Evolutionary conservation across 2,113 vertebrate genomes (phyloP).

Genomic region (Deroptyus accipitrinus): DNA sequence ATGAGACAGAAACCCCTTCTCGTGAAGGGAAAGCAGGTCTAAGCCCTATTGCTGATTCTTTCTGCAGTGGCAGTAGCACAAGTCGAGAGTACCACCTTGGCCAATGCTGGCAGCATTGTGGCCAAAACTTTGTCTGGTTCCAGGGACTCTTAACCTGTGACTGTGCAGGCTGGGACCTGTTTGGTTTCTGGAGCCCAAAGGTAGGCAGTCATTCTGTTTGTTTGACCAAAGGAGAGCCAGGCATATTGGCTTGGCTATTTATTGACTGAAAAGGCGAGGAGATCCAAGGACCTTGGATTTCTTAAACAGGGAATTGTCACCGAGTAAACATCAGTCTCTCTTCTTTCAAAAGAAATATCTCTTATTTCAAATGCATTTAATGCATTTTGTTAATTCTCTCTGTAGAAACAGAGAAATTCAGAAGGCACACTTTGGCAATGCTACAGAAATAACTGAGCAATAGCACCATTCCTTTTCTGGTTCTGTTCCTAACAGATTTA

Average conservation of each 20-base stretch:
- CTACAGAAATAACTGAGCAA: neutral
- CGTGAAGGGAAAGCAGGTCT: neutral
- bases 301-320: neutral
- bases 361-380: neutral
- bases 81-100: neutral
- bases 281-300: neutral
- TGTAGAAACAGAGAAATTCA: neutral
- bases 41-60: neutral
- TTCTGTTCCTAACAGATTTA: neutral
- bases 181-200: neutral
- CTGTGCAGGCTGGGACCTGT: neutral
- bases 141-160: neutral
- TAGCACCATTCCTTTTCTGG: neutral
- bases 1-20: neutral
- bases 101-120: neutral
- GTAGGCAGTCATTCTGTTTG: neutral
- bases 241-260: rapidly evolving
- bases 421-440: neutral
- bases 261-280: neutral
- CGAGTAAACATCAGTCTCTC: neutral
- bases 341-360: neutral
- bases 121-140: neutral
- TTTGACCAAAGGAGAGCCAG: neutral
- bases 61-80: neutral
- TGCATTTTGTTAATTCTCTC: neutral